Conservation (phyloP, 2,797 vertebrate genomes). For the Cichlasoma orientale region DNA sequence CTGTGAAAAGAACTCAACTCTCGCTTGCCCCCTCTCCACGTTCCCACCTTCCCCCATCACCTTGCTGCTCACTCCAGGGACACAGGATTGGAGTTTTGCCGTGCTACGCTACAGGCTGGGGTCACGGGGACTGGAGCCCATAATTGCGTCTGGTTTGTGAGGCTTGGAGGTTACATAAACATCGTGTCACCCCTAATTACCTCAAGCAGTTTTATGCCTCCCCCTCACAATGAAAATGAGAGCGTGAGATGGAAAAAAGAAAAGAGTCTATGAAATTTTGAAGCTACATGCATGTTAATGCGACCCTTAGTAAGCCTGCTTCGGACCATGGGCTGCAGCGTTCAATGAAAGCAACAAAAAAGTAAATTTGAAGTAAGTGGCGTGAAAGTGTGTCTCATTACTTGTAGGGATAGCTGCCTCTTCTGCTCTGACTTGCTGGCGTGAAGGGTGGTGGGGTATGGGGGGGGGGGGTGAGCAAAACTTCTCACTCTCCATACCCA, state of each 20-base stretch:
- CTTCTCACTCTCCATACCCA: conserved; percentile 58
- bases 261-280: conserved; percentile 18
- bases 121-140: conserved; percentile 75
- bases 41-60: conserved; percentile 53
- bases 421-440: conserved; percentile 55
- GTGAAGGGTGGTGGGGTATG: conserved; percentile 5
- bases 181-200: conserved; percentile 83
- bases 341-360: conserved; percentile 57
- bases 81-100: conserved; percentile 48
- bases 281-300: conserved; percentile 50
- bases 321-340: not conserved
- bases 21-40: conserved; percentile 45
- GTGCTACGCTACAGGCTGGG: conserved; percentile 59
- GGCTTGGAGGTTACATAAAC: conserved; percentile 86
- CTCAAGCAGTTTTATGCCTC: conserved; percentile 52
- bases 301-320: conserved; percentile 8
- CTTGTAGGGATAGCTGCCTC: conserved; percentile 36
- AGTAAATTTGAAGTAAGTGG: conserved; percentile 60
- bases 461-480: conserved; percentile 20
- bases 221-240: conserved; percentile 28
- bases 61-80: conserved; percentile 64
- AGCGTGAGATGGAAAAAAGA: conserved; percentile 39
- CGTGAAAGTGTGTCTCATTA: conserved; percentile 55
- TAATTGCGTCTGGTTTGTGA: conserved; percentile 82
- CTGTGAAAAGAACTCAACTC: conserved; percentile 82